phyloP scores from a whole-genome alignment of 2,797 vertebrate species.

The Syngnathus rostellatus region DNA sequence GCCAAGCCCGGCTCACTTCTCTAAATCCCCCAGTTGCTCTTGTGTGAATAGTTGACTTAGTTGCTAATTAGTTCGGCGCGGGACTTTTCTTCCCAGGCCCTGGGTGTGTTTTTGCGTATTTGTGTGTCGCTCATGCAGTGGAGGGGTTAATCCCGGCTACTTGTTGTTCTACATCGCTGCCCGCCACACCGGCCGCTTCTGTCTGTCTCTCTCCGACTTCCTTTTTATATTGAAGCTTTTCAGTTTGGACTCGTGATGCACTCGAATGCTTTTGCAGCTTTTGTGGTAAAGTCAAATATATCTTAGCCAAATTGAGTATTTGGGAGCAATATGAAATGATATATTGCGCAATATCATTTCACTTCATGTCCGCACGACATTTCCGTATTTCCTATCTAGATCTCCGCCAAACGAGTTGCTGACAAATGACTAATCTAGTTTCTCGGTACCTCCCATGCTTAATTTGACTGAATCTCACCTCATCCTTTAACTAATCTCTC shows the following conservation, averaged over 20 bases:
- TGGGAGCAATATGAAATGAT: background rate
- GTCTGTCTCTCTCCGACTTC: constrained; percentile 20
- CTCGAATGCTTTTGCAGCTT: background rate
- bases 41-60: constrained; percentile 20
- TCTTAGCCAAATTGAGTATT: background rate
- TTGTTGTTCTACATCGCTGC: constrained; percentile 61
- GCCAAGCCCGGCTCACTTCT: background rate
- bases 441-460: constrained; percentile 36
- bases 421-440: constrained; percentile 46
- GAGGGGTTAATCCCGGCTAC: constrained; percentile 56
- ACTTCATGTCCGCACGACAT: no score
- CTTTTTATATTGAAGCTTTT: constrained; percentile 4
- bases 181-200: constrained; percentile 18
- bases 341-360: no score
- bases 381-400: constrained; percentile 6
- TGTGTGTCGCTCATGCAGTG: constrained; percentile 26
- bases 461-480: constrained; percentile 44
- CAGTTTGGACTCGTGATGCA: background rate
- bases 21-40: background rate
- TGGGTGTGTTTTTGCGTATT: constrained; percentile 24
- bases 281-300: background rate
- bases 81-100: constrained; percentile 48
- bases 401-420: constrained; percentile 30
- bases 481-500: constrained; percentile 39
- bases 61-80: constrained; percentile 65